These are phyloP conservation scores for Chinchilla lanigera DNA, from an alignment of 2,113 vertebrate genomes.

Conservation along the genomic window DNA sequence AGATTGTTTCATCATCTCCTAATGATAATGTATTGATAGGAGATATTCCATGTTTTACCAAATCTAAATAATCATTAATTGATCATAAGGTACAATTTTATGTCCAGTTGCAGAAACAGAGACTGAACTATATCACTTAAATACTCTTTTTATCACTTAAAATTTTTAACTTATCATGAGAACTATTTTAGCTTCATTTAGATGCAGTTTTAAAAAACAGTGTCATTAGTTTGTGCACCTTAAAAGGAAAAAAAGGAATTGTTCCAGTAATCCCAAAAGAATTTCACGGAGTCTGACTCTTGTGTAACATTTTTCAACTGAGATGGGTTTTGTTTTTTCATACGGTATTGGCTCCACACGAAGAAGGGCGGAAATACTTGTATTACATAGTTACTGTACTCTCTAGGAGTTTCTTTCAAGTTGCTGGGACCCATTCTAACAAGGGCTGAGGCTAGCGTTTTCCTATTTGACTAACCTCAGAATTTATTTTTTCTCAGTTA, in stretches of 20 bases:
- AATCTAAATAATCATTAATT: background rate
- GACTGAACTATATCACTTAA: background rate
- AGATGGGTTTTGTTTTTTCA: background rate
- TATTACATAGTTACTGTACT: background rate
- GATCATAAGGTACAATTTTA: background rate
- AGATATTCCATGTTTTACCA: background rate
- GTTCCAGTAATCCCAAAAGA: conserved; percentile 20
- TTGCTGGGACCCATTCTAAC: background rate
- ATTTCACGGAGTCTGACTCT: conserved; percentile 22
- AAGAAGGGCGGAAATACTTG: background rate
- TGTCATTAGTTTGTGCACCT: background rate
- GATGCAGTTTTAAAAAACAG: background rate
- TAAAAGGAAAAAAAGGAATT: background rate
- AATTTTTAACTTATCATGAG: background rate
- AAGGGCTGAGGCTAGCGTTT: background rate
- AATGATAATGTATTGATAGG: background rate
- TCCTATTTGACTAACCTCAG: conserved; percentile 20
- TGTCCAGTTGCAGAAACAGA: background rate
- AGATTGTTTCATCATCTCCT: background rate
- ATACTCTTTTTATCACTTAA: conserved; percentile 22
- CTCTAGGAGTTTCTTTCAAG: conserved; percentile 39
- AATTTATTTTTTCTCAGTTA: background rate
- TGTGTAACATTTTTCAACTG: background rate
- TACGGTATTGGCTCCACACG: background rate
- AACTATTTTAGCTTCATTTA: conserved; percentile 43